Evolutionary conservation across 2,888 invertebrate genomes (phyloP).

Genomic region (Galerucella pusilla): DNA sequence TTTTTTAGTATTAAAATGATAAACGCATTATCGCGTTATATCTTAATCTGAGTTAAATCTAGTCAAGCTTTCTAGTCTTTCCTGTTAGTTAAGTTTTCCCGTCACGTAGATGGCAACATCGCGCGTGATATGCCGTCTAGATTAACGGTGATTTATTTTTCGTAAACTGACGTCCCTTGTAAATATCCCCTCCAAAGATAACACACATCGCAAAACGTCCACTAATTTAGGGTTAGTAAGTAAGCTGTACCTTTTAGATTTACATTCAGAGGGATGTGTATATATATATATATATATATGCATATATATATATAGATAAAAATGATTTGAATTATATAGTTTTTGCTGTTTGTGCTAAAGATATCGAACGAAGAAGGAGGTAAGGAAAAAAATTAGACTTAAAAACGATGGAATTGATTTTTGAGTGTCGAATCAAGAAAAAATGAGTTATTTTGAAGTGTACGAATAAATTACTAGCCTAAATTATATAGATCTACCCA

Average conservation of each 20-base stretch:
- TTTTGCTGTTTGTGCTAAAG: conserved; percentile 24
- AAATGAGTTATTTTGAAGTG: no score
- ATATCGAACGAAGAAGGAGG: conserved; percentile 30
- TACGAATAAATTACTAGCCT: no score
- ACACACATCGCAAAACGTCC: conserved; percentile 67
- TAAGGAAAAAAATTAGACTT: not conserved
- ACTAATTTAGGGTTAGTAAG: conserved; percentile 63
- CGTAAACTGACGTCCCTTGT: conserved; percentile 63
- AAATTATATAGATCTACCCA: no score
- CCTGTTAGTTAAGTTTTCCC: conserved; percentile 53
- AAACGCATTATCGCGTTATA: conserved; percentile 37
- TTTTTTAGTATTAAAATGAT: conserved; percentile 11
- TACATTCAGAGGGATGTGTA: conserved; percentile 49
- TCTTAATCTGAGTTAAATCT: conserved; percentile 47
- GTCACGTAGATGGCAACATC: conserved; percentile 57
- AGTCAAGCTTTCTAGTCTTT: conserved; percentile 55
- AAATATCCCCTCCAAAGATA: conserved; percentile 62
- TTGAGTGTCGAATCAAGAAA: not conserved
- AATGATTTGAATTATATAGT: conserved; percentile 23
- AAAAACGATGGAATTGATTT: not conserved
- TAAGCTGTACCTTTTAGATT: conserved; percentile 61
- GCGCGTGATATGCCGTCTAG: conserved; percentile 58
- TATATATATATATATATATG: conserved; percentile 7
- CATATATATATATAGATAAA: not conserved
- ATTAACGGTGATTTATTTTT: conserved; percentile 62